A percentile compares a stretch with the other conserved stretches of the same genome.
Conservation (phyloP, 1,140 invertebrate species). For the Proales similis region DNA sequence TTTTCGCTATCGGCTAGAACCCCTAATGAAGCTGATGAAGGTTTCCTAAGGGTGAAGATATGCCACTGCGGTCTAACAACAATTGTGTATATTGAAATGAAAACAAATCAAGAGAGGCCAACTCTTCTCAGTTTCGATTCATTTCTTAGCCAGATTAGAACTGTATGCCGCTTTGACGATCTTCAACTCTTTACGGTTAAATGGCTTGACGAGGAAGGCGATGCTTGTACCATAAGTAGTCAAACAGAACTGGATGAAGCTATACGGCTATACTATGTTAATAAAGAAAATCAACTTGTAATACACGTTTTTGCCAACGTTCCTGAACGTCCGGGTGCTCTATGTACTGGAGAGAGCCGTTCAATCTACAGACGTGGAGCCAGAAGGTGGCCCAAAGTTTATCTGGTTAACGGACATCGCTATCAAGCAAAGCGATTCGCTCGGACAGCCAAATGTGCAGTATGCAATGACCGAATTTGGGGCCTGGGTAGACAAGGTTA, state of each 20-base stretch:
- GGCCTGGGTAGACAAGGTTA: constrained; percentile 94
- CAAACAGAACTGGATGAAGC: constrained; percentile 94
- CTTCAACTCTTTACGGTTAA: constrained; percentile 63
- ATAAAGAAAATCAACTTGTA: constrained; percentile 32
- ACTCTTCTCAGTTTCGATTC: neutral
- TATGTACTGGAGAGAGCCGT: constrained; percentile 93
- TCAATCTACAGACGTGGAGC: constrained; percentile 92
- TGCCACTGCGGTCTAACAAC: constrained; percentile 19
- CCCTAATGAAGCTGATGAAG: neutral
- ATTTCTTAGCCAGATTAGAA: neutral
- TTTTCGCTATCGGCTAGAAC: neutral
- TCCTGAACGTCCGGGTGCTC: constrained; percentile 79
- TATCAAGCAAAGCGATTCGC: constrained; percentile 98
- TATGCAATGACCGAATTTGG: constrained; percentile 96
- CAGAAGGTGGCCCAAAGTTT: constrained; percentile 90
- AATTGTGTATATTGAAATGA: constrained; percentile 9
- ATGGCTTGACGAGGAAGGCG: constrained; percentile 98
- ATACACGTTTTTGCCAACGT: constrained; percentile 73
- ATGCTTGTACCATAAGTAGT: constrained; percentile 91
- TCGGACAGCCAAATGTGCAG: constrained; percentile 90
- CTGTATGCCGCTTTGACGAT: constrained; percentile 17
- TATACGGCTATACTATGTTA: constrained; percentile 57
- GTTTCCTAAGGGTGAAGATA: constrained; percentile 13
- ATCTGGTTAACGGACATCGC: constrained; percentile 95
- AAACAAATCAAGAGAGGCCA: neutral